These are phyloP conservation scores for Gymnocypris eckloni DNA, from an alignment of 2,797 vertebrate species.

Conservation along the genomic window DNA sequence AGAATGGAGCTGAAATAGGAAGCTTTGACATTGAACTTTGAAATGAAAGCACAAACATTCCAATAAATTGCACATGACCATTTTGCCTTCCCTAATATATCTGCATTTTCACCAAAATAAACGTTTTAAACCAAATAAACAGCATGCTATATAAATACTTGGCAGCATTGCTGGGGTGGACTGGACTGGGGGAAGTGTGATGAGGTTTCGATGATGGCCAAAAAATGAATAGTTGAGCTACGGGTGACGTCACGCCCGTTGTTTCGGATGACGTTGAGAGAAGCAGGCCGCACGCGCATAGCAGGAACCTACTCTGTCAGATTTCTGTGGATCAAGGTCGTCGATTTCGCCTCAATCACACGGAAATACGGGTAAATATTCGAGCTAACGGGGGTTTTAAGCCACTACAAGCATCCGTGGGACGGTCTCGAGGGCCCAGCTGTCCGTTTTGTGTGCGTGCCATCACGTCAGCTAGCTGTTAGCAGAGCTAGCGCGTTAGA, in stretches of 20 bases:
- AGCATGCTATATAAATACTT: no score
- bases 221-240: constrained; percentile 63
- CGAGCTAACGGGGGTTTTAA: background rate
- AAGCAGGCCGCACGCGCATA: constrained; percentile 74
- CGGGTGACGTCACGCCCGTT: constrained; percentile 78
- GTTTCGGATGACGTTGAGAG: constrained; percentile 75
- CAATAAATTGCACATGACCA: background rate
- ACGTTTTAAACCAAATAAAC: background rate
- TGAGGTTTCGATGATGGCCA: constrained; percentile 4
- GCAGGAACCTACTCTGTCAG: constrained; percentile 65
- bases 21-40: background rate
- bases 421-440: background rate
- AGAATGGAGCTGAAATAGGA: background rate
- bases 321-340: constrained; percentile 71
- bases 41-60: background rate
- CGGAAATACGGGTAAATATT: constrained; percentile 71
- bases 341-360: constrained; percentile 66
- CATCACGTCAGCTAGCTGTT: constrained; percentile 55
- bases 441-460: constrained; percentile 43
- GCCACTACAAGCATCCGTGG: background rate
- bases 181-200: constrained; percentile 40
- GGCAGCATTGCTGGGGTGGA: background rate
- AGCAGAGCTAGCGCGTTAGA: constrained; percentile 46
- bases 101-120: background rate
- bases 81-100: no score